Conservation (phyloP, 2,797 vertebrate genomes). For the Sylvilagus floridanus region DNA sequence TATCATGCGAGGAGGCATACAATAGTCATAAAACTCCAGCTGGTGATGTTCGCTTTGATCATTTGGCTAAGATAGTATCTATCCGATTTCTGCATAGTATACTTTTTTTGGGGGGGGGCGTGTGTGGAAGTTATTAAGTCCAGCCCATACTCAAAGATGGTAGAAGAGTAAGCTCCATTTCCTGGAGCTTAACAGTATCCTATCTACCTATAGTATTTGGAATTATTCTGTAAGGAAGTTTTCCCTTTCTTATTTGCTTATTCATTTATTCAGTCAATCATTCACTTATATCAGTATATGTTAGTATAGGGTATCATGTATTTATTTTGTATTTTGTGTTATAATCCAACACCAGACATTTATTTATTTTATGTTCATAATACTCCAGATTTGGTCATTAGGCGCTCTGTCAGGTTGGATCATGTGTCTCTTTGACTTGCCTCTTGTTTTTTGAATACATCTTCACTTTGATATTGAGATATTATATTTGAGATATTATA, state of each 20-base stretch:
- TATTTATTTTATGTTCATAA: background rate
- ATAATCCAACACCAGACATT: background rate
- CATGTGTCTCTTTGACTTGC: background rate
- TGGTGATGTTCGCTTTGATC: background rate
- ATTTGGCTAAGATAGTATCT: background rate
- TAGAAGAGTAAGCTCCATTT: background rate
- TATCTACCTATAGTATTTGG: background rate
- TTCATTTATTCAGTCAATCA: background rate
- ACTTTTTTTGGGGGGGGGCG: background rate
- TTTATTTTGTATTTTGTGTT: slow-evolving; percentile 21
- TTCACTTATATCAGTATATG: background rate
- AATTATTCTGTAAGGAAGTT: background rate
- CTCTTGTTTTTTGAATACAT: background rate
- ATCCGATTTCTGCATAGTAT: background rate
- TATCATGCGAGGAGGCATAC: background rate
- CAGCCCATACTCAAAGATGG: background rate
- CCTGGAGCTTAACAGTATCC: background rate
- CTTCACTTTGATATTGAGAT: background rate
- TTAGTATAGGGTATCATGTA: background rate
- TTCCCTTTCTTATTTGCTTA: background rate
- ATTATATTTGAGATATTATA: background rate
- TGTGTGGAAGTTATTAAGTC: background rate
- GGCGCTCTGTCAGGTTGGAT: background rate
- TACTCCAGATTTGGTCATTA: background rate
- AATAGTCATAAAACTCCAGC: background rate